phyloP scores from a whole-genome alignment of 2,888 invertebrate species.

The Aphidoletes aphidimyza region DNA sequence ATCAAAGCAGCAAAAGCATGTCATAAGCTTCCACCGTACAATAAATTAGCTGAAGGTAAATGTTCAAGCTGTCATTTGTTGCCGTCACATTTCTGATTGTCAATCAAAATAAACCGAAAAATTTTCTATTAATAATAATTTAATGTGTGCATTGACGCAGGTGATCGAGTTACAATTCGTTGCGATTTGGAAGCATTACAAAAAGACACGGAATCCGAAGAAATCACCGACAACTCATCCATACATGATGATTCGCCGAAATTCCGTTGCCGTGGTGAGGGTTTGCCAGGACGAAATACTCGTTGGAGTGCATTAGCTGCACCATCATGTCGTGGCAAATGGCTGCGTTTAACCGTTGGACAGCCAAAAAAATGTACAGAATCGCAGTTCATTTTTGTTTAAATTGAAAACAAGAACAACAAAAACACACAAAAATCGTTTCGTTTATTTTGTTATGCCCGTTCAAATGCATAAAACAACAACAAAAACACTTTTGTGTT shows the following conservation, averaged over 20 bases:
- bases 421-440: conserved; percentile 1
- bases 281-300: conserved; percentile 78
- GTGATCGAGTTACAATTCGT: conserved; percentile 80
- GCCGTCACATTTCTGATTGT: neutral
- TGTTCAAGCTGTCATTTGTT: neutral
- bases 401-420: conserved; percentile 58
- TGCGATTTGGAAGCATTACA: conserved; percentile 86
- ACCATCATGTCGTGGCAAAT: conserved; percentile 90
- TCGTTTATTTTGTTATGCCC: neutral
- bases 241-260: conserved; percentile 59
- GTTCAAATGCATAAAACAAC: neutral
- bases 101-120: neutral
- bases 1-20: conserved; percentile 85
- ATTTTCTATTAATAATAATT: neutral
- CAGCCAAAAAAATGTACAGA: conserved; percentile 66
- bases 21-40: conserved; percentile 78
- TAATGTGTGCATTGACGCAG: conserved; percentile 65
- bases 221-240: conserved; percentile 59
- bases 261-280: conserved; percentile 82
- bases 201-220: conserved; percentile 60
- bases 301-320: conserved; percentile 86
- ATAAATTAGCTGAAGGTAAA: conserved; percentile 78
- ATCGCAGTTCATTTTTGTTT: conserved; percentile 66
- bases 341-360: conserved; percentile 73
- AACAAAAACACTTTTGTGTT: neutral